These are phyloP conservation scores for Agonum fuliginosum DNA, from an alignment of 2,888 invertebrate genomes.

Conservation along the genomic window DNA sequence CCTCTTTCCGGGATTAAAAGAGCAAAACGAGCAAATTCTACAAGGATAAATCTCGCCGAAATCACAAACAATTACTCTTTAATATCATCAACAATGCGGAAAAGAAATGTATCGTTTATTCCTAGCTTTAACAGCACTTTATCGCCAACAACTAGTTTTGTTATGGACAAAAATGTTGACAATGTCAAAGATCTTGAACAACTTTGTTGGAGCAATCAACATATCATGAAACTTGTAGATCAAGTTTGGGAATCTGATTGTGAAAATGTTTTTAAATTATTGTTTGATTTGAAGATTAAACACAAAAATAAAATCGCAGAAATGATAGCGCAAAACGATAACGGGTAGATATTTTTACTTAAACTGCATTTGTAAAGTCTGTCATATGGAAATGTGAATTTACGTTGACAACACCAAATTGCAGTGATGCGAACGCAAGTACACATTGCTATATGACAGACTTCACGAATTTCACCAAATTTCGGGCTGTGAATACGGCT, in stretches of 20 bases:
- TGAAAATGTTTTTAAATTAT: constrained; percentile 29
- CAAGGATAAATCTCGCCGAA: constrained; percentile 29
- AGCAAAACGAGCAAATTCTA: constrained; percentile 6
- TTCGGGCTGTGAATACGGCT: too few species aligned
- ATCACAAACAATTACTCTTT: neutral
- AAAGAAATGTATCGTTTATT: constrained; percentile 19
- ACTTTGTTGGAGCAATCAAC: neutral
- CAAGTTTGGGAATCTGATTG: constrained; percentile 29
- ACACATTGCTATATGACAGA: too few species aligned
- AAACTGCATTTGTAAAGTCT: neutral
- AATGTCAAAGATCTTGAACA: constrained; percentile 11
- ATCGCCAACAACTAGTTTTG: constrained; percentile 2
- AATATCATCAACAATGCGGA: neutral
- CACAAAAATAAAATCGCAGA: constrained; percentile 28
- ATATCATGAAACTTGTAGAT: neutral
- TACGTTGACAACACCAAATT: too few species aligned
- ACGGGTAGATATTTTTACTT: neutral
- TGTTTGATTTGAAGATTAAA: constrained; percentile 23
- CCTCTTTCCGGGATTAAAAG: constrained; percentile 37
- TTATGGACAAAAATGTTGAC: constrained; percentile 22
- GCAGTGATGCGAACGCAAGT: too few species aligned
- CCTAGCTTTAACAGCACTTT: constrained; percentile 20
- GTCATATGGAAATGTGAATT: too few species aligned
- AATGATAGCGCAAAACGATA: constrained; percentile 10
- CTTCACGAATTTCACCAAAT: too few species aligned